A percentile compares a stretch with the other conserved stretches of the same genome.
Evolutionary conservation across 2,888 invertebrate genomes (phyloP).

Genomic region (Baccha elongata): DNA sequence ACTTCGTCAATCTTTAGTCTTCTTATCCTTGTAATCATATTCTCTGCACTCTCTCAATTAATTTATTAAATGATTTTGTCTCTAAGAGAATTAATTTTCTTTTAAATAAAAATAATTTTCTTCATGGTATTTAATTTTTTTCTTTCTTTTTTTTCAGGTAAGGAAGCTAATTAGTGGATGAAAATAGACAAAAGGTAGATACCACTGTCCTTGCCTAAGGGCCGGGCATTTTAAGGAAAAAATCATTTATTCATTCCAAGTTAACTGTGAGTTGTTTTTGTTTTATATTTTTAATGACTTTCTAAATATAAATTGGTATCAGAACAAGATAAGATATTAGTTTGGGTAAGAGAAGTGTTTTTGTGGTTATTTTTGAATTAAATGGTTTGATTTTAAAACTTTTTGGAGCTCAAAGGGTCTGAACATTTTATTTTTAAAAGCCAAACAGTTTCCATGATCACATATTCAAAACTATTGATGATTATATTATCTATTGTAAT

Average conservation of each 20-base stretch:
- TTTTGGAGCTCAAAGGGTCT: too few species aligned
- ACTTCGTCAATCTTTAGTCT: slow-evolving; percentile 3
- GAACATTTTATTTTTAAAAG: too few species aligned
- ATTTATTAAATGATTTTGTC: slow-evolving; percentile 42
- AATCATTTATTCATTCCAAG: slow-evolving; percentile 34
- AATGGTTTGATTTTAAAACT: neutral
- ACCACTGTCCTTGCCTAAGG: slow-evolving; percentile 3
- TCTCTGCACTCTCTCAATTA: slow-evolving; percentile 58
- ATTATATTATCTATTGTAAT: too few species aligned
- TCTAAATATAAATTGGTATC: slow-evolving; percentile 18
- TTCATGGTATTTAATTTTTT: slow-evolving; percentile 21
- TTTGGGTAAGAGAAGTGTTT: slow-evolving; percentile 4
- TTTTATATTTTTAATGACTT: slow-evolving; percentile 20
- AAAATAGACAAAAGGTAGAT: slow-evolving; percentile 26
- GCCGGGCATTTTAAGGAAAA: slow-evolving; percentile 20
- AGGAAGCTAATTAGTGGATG: slow-evolving; percentile 63
- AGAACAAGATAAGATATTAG: slow-evolving; percentile 20
- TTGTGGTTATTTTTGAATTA: neutral
- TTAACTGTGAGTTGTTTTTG: slow-evolving; percentile 37
- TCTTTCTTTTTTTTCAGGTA: slow-evolving; percentile 53
- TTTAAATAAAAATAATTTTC: slow-evolving; percentile 9
- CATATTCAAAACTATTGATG: too few species aligned
- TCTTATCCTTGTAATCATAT: slow-evolving; percentile 54
- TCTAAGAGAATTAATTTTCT: slow-evolving; percentile 52
- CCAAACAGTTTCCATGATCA: too few species aligned